A percentile compares a stretch with the other conserved stretches of the same genome.
Evolutionary conservation across 2,113 vertebrate genomes (phyloP).

Genomic region (Nyctereutes procyonoides): DNA sequence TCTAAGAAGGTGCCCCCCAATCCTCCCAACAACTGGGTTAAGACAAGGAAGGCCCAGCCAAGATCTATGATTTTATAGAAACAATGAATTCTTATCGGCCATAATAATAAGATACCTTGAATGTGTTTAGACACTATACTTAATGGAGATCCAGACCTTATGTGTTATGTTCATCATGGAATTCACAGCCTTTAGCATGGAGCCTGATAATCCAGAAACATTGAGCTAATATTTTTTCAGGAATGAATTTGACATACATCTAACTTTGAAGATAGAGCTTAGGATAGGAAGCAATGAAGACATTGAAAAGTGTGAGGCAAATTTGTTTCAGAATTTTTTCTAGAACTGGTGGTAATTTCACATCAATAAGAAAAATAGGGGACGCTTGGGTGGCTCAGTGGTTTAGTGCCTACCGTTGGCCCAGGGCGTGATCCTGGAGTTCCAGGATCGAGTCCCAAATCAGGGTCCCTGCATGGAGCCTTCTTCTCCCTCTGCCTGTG

Average conservation of each 20-base stretch:
- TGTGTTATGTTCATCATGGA: background rate
- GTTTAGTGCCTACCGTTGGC: too few species aligned
- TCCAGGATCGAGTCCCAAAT: too few species aligned
- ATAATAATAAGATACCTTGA: background rate
- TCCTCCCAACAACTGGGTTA: background rate
- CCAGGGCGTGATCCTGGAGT: too few species aligned
- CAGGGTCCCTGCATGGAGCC: too few species aligned
- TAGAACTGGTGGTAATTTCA: background rate
- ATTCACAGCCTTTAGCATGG: background rate
- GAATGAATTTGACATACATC: background rate
- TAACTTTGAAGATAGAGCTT: slow-evolving; percentile 8
- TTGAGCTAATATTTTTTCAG: background rate
- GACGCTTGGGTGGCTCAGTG: too few species aligned
- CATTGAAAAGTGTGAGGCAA: background rate
- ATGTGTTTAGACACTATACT: background rate
- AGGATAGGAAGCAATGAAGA: background rate
- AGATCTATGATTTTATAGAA: background rate
- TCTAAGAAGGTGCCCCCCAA: background rate
- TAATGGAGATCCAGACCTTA: background rate
- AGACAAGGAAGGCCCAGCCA: background rate
- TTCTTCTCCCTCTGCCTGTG: too few species aligned
- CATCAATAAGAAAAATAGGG: background rate
- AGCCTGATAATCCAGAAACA: background rate
- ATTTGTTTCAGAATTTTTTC: slow-evolving; percentile 32
- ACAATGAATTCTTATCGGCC: background rate